A percentile compares a stretch with the other conserved stretches of the same genome.
Evolutionary conservation across 2,113 vertebrate genomes (phyloP).

Genomic region (Engystomops pustulosus): DNA sequence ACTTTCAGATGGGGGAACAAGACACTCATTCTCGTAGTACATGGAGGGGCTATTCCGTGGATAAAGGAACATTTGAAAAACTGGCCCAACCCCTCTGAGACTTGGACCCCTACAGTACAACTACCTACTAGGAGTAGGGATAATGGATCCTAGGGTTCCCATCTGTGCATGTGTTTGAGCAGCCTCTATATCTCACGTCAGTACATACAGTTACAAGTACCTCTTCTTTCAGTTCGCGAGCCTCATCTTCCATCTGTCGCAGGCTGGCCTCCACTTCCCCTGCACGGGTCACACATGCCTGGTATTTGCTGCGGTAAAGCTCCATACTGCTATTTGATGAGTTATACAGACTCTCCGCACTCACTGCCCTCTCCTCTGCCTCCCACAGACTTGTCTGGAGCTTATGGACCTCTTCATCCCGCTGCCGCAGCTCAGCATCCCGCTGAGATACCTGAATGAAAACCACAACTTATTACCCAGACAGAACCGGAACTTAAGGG

Average conservation of each 20-base stretch:
- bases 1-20: too few species aligned
- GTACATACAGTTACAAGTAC: slow-evolving; percentile 58
- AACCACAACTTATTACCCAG: background rate
- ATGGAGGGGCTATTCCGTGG: too few species aligned
- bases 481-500: too few species aligned
- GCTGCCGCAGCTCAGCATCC: slow-evolving; percentile 67
- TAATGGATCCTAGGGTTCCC: too few species aligned
- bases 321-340: slow-evolving; percentile 69
- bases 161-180: too few species aligned
- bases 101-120: too few species aligned
- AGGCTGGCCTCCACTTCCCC: slow-evolving; percentile 70
- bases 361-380: slow-evolving; percentile 64
- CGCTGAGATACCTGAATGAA: slow-evolving; percentile 70
- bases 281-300: slow-evolving; percentile 69
- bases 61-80: too few species aligned
- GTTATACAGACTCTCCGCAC: slow-evolving; percentile 66
- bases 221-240: slow-evolving; percentile 68
- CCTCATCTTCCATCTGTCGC: slow-evolving; percentile 69
- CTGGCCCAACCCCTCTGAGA: too few species aligned
- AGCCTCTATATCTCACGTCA: background rate
- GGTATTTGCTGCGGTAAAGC: slow-evolving; percentile 74
- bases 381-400: slow-evolving; percentile 65
- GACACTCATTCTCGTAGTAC: too few species aligned
- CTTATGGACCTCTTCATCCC: slow-evolving; percentile 61
- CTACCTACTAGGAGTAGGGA: too few species aligned